phyloP scores from a whole-genome alignment of 2,888 invertebrate genomes.

The Itoplectis maculator region DNA sequence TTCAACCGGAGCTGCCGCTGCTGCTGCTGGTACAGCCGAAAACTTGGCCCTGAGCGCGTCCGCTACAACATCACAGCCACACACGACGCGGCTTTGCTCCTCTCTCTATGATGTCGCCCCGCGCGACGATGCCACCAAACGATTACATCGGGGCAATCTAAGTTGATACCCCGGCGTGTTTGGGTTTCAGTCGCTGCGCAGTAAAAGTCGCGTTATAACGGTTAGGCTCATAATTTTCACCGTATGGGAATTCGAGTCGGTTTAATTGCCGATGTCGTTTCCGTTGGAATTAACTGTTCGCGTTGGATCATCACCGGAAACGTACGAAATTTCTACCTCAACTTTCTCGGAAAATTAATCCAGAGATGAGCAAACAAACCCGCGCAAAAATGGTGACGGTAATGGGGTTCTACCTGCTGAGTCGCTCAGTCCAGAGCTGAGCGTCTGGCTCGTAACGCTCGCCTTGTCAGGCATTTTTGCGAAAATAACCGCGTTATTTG shows the following conservation, averaged over 20 bases:
- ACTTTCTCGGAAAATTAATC: too few relatives aligned
- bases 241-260: neutral
- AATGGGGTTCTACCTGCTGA: too few relatives aligned
- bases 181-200: neutral
- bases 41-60: slow-evolving; percentile 1
- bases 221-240: neutral
- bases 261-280: neutral
- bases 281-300: too few relatives aligned
- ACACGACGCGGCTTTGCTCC: neutral
- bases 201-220: neutral
- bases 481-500: too few relatives aligned
- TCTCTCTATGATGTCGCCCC: neutral
- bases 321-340: too few relatives aligned
- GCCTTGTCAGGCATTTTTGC: too few relatives aligned
- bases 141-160: slow-evolving; percentile 18
- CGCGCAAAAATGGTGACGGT: too few relatives aligned
- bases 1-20: neutral
- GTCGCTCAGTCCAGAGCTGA: too few relatives aligned
- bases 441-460: neutral
- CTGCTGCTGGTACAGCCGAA: neutral
- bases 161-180: slow-evolving; percentile 16
- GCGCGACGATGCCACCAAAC: neutral
- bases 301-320: too few relatives aligned
- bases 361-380: too few relatives aligned
- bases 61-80: neutral